These are phyloP conservation scores for human DNA, from an alignment of 2,113 vertebrate species.

Conservation along the genomic window GRCh38 chr1:56354001-56354500, in stretches of 20 bases:
- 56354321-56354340: slow-evolving; percentile 35
- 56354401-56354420: slow-evolving; percentile 42
- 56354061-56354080: background rate
- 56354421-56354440: slow-evolving; percentile 10
- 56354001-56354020: background rate
- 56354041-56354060: background rate
- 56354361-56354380: slow-evolving; percentile 41
- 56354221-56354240: background rate
- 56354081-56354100: slow-evolving; percentile 4
- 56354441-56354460: background rate
- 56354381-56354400: background rate
- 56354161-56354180: background rate
- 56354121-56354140: background rate
- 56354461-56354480: slow-evolving; percentile 24
- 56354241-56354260: background rate
- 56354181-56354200: background rate
- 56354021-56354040: background rate
- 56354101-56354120: background rate
- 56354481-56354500: background rate
- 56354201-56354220: background rate
- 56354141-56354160: background rate
- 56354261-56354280: background rate
- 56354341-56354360: slow-evolving; percentile 1
- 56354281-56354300: background rate
- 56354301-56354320: slow-evolving; percentile 19